phyloP scores from a whole-genome alignment of 2,888 invertebrate genomes.

The Teleiodes luculella region DNA sequence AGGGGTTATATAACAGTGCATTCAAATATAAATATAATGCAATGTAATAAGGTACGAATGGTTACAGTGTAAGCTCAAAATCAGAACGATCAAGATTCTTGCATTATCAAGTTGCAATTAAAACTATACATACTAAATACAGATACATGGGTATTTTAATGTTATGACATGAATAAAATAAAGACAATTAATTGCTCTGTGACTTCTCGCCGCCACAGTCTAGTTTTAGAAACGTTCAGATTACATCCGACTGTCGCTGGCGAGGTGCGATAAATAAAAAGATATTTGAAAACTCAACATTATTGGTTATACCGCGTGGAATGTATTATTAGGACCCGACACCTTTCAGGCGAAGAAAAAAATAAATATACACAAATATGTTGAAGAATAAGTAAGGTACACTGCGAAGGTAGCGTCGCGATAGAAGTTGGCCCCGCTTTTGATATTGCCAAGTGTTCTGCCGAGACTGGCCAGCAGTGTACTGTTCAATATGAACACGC shows the following conservation, averaged over 20 bases:
- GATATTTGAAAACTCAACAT: conserved; percentile 59
- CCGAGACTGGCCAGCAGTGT: conserved; percentile 27
- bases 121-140: conserved; percentile 14
- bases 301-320: conserved; percentile 69
- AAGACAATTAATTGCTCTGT: conserved; percentile 16
- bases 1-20: conserved; percentile 74
- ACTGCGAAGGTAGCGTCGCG: conserved; percentile 25
- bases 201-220: conserved; percentile 38
- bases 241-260: conserved; percentile 58
- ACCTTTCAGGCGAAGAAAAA: conserved; percentile 73
- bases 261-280: conserved; percentile 36
- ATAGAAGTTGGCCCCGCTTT: background rate
- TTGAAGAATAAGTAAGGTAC: conserved; percentile 29
- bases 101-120: conserved; percentile 30
- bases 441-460: background rate
- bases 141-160: background rate
- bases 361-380: conserved; percentile 48
- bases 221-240: conserved; percentile 64
- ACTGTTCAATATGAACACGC: conserved; percentile 27
- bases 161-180: conserved; percentile 13
- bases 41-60: conserved; percentile 65
- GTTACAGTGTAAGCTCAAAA: conserved; percentile 67
- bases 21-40: conserved; percentile 68
- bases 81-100: conserved; percentile 49
- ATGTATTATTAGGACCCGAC: conserved; percentile 74